Conservation (phyloP, 2,797 vertebrate species). For the Clarias pachynema region DNA sequence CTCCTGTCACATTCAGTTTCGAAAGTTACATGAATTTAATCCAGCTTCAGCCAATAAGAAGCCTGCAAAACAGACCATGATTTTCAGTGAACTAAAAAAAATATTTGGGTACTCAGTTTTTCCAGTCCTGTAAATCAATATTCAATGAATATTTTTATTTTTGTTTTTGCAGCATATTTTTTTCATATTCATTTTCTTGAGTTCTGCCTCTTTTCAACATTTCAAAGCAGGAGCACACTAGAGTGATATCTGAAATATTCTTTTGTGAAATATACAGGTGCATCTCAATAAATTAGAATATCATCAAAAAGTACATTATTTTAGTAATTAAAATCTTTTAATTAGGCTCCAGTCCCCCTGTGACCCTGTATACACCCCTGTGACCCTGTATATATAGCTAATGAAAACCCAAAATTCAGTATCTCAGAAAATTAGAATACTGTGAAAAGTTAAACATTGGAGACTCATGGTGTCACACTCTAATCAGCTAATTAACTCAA, state of each 20-base stretch:
- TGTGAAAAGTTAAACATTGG: too few relatives aligned
- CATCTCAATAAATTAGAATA: too few relatives aligned
- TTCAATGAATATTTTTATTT: neutral
- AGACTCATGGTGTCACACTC: too few relatives aligned
- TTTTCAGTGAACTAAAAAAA: neutral
- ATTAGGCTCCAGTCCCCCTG: too few relatives aligned
- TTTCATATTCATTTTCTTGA: neutral
- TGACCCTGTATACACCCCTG: too few relatives aligned
- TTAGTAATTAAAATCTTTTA: too few relatives aligned
- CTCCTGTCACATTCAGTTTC: neutral
- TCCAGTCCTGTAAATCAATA: neutral
- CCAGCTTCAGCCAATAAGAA: neutral
- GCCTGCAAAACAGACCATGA: neutral
- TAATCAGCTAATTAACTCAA: too few relatives aligned
- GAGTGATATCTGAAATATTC: neutral
- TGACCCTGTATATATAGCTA: too few relatives aligned
- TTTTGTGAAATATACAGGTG: neutral
- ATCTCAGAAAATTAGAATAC: too few relatives aligned
- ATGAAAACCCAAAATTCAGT: too few relatives aligned
- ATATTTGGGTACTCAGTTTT: neutral
- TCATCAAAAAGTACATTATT: too few relatives aligned
- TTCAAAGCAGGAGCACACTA: neutral
- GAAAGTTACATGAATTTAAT: neutral
- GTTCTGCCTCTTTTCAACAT: neutral
- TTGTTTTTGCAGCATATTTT: too few relatives aligned